These are phyloP conservation scores for Macaca nemestrina DNA, from an alignment of 2,113 vertebrate genomes.

Conservation along the genomic window DNA sequence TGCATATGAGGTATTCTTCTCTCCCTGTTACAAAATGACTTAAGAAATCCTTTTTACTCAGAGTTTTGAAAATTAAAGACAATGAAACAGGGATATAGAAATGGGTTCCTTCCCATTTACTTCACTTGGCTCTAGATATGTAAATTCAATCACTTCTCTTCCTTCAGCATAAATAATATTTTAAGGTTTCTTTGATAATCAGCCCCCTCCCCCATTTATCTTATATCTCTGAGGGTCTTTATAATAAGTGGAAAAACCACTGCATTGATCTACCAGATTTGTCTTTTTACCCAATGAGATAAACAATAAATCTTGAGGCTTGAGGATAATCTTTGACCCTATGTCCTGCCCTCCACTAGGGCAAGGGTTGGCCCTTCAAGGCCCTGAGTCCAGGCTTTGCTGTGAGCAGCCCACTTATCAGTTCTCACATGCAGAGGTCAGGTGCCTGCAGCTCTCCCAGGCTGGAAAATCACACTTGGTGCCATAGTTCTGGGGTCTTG, in stretches of 20 bases:
- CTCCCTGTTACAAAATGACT: not conserved
- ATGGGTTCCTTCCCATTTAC: not conserved
- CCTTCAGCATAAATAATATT: not conserved
- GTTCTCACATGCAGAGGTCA: not conserved
- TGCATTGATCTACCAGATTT: not conserved
- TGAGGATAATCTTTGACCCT: not conserved
- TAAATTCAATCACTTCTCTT: not conserved
- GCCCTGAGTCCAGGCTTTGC: not conserved
- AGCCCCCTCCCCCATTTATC: not conserved
- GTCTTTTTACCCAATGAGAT: not conserved
- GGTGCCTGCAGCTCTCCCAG: not conserved
- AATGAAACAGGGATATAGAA: not conserved
- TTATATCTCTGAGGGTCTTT: not conserved
- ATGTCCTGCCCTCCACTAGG: no score
- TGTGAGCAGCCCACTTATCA: no score
- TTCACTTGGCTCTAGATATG: not conserved
- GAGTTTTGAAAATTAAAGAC: conserved; percentile 2
- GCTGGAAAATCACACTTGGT: not conserved
- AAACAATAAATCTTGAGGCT: not conserved
- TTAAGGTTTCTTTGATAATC: not conserved
- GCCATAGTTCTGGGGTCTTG: not conserved
- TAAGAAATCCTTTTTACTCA: not conserved
- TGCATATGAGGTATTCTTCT: not conserved
- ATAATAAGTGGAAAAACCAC: not conserved
- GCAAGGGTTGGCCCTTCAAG: no score